These are phyloP conservation scores for Ennomos quercinarius DNA, from an alignment of 2,888 invertebrate species.

Conservation along the genomic window DNA sequence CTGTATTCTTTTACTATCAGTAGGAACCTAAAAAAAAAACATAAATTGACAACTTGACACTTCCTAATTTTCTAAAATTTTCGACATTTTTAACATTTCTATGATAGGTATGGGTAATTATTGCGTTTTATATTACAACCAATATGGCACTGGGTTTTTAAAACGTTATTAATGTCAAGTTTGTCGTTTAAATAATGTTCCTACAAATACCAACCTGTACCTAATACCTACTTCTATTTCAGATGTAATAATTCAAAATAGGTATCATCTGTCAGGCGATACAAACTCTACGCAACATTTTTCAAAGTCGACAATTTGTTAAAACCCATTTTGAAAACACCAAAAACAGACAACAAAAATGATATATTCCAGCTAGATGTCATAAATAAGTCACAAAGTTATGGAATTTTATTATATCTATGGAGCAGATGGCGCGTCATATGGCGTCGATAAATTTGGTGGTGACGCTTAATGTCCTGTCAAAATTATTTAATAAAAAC, in stretches of 20 bases:
- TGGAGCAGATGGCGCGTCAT: conserved; percentile 60
- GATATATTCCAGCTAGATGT: conserved; percentile 42
- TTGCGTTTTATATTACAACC: too few relatives aligned
- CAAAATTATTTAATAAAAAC: conserved; percentile 52
- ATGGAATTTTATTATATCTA: conserved; percentile 47
- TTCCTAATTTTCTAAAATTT: too few relatives aligned
- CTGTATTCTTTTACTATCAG: too few relatives aligned
- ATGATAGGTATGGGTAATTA: too few relatives aligned
- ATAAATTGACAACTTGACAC: too few relatives aligned
- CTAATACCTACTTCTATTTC: too few relatives aligned
- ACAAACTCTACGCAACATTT: conserved; percentile 13
- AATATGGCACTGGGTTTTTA: too few relatives aligned
- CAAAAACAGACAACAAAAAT: conserved; percentile 47
- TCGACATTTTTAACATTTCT: too few relatives aligned
- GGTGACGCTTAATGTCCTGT: conserved; percentile 50
- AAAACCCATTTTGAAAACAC: conserved; percentile 43
- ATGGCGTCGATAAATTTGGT: conserved; percentile 58
- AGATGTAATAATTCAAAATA: conserved; percentile 5
- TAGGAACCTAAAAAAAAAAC: too few relatives aligned
- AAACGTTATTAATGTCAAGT: too few relatives aligned
- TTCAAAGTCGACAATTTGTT: conserved; percentile 25
- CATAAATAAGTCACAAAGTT: conserved; percentile 57
- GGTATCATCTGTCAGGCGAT: not conserved
- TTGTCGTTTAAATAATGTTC: too few relatives aligned
- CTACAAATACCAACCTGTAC: too few relatives aligned